These are phyloP conservation scores for Geodia barretti DNA, from an alignment of 37 sponge, comb jelly and placozoan species.

Conservation along the genomic window DNA sequence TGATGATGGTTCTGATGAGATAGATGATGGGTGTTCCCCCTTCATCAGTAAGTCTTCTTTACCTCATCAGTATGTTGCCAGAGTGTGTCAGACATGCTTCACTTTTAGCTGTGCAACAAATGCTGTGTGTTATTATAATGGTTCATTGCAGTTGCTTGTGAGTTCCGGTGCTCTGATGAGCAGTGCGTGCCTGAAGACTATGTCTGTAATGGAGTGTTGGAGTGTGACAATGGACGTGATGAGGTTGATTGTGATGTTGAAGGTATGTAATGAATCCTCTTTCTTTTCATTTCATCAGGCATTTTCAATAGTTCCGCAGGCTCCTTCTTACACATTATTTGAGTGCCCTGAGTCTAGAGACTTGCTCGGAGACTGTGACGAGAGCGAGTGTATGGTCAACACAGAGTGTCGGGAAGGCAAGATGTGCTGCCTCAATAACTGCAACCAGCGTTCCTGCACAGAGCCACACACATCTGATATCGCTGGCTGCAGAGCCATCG, in stretches of 20 bases:
- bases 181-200: slow-evolving; percentile 1
- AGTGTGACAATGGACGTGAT: slow-evolving; percentile 3
- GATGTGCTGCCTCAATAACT: background rate
- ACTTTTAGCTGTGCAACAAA: too few species aligned
- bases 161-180: slow-evolving; percentile 14
- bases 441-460: background rate
- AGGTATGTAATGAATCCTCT: too few species aligned
- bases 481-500: background rate
- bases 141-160: background rate
- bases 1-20: slow-evolving; percentile 1
- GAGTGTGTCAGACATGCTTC: too few species aligned
- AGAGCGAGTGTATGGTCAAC: background rate
- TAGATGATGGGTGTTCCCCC: background rate
- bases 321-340: too few species aligned
- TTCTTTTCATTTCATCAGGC: too few species aligned
- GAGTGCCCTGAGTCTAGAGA: too few species aligned
- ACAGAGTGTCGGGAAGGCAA: background rate
- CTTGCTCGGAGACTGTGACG: background rate
- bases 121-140: too few species aligned
- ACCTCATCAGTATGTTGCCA: background rate
- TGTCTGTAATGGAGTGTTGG: slow-evolving; percentile 18
- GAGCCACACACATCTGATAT: background rate
- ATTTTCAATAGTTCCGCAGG: too few species aligned
- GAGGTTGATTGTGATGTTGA: background rate
- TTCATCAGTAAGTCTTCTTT: background rate